Conservation (phyloP, 2,888 invertebrate species). For the Stenodema calcarata region DNA sequence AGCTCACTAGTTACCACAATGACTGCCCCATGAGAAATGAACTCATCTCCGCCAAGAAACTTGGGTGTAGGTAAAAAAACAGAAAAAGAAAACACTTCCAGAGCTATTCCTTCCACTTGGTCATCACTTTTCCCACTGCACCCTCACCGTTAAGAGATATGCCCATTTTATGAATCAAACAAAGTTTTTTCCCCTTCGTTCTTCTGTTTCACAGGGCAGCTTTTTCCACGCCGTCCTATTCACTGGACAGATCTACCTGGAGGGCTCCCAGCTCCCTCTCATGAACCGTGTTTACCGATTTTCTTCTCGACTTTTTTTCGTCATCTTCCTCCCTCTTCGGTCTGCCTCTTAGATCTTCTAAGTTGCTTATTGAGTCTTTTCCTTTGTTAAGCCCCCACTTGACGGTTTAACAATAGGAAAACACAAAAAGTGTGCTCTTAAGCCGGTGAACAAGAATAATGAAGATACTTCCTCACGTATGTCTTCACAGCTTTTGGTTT, state of each 20-base stretch:
- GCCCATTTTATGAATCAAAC: conserved; percentile 41
- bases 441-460: conserved; percentile 39
- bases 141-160: conserved; percentile 21
- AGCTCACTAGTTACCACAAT: neutral
- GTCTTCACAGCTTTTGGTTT: neutral
- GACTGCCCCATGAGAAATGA: neutral
- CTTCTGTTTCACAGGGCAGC: neutral
- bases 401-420: conserved; percentile 44
- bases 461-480: neutral
- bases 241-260: conserved; percentile 14
- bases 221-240: conserved; percentile 20
- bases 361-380: conserved; percentile 48
- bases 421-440: conserved; percentile 39
- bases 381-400: conserved; percentile 38
- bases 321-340: neutral
- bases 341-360: conserved; percentile 27
- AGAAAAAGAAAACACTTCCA: neutral
- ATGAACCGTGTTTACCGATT: conserved; percentile 23
- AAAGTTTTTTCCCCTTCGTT: conserved; percentile 3
- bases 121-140: neutral
- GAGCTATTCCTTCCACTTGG: conserved; percentile 3
- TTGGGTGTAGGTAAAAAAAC: neutral
- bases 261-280: neutral
- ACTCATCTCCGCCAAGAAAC: neutral
- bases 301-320: conserved; percentile 28